phyloP scores from a whole-genome alignment of 2,888 invertebrate species.

The Ectemnius cavifrons region DNA sequence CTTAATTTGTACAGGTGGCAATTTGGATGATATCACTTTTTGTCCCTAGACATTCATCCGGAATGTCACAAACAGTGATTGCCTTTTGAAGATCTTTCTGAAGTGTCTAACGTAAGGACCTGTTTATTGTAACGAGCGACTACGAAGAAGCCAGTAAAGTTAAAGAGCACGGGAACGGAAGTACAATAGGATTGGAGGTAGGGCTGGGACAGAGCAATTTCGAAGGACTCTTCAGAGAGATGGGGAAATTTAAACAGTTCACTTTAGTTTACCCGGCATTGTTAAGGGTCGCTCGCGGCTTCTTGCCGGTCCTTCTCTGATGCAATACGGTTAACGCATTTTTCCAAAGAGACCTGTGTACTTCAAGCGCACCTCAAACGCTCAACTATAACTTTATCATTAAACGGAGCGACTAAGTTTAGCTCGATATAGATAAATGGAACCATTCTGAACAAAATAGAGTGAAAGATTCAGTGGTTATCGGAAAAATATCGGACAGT shows the following conservation, averaged over 20 bases:
- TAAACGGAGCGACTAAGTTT: too few species aligned
- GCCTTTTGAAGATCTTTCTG: conserved; percentile 43
- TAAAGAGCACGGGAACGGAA: conserved; percentile 53
- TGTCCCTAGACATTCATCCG: conserved; percentile 53
- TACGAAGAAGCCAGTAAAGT: conserved; percentile 57
- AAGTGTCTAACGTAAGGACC: conserved; percentile 55
- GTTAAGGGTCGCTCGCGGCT: conserved; percentile 56
- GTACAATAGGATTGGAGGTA: conserved; percentile 54
- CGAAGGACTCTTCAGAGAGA: conserved; percentile 51
- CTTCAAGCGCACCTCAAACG: too few species aligned
- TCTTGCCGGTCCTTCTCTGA: conserved; percentile 34
- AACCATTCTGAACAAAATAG: too few species aligned
- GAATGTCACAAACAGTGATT: conserved; percentile 56
- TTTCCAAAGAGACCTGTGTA: too few species aligned
- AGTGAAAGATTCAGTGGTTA: too few species aligned
- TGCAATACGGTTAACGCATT: neutral
- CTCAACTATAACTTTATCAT: too few species aligned
- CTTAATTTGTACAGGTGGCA: conserved; percentile 36
- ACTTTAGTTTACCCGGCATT: conserved; percentile 49
- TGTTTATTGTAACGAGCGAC: conserved; percentile 61
- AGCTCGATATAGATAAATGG: too few species aligned
- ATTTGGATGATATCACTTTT: conserved; percentile 42
- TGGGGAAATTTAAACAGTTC: conserved; percentile 56
- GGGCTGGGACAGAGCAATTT: conserved; percentile 52
- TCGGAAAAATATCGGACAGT: too few species aligned